phyloP scores from a whole-genome alignment of 37 sponge, comb jelly and placozoan species.

The Spongilla lacustris region DNA sequence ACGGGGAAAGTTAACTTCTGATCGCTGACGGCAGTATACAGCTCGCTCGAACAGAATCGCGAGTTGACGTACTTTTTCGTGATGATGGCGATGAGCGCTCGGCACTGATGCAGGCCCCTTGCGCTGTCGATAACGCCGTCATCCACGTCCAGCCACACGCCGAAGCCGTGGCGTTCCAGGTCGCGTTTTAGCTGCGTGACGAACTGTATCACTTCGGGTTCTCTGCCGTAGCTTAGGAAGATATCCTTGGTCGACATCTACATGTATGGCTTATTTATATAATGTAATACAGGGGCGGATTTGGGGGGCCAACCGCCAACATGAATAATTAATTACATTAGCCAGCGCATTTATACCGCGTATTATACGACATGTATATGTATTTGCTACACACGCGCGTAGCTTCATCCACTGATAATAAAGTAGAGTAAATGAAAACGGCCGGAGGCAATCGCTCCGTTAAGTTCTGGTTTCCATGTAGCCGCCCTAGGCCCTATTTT shows the following conservation, averaged over 20 bases:
- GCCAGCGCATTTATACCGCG: no score
- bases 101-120: slow-evolving; percentile 59
- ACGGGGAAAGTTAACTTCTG: slow-evolving; percentile 71
- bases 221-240: slow-evolving; percentile 68
- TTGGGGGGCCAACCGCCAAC: no score
- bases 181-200: slow-evolving; percentile 30
- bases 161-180: slow-evolving; percentile 45
- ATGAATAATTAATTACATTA: no score
- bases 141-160: slow-evolving; percentile 62
- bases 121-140: slow-evolving; percentile 74
- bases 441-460: no score
- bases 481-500: no score
- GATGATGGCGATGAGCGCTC: slow-evolving; percentile 61
- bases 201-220: slow-evolving; percentile 32
- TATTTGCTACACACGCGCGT: no score
- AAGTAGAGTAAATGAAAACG: no score
- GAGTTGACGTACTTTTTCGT: slow-evolving; percentile 72
- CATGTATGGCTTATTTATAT: no score
- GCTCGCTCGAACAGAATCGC: slow-evolving; percentile 62
- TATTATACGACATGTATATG: no score
- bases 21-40: slow-evolving; percentile 78
- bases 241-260: slow-evolving; percentile 28
- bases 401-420: no score
- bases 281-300: no score
- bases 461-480: no score